phyloP scores from a whole-genome alignment of 2,888 invertebrate genomes.

The Dynastes maya region DNA sequence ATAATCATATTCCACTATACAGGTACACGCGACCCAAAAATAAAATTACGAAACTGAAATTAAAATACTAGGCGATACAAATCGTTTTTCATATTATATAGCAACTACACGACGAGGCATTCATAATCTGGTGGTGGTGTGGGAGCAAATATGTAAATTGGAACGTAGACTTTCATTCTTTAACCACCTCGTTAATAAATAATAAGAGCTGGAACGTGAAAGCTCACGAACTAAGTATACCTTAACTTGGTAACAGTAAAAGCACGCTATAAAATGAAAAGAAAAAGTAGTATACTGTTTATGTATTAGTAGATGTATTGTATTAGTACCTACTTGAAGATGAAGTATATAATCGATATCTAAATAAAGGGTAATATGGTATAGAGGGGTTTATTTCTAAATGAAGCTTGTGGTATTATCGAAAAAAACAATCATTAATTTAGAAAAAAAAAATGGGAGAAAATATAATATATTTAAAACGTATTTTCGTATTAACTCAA shows the following conservation, averaged over 20 bases:
- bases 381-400: not conserved
- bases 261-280: no score
- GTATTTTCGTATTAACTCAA: no score
- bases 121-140: not conserved
- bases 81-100: not conserved
- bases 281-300: no score
- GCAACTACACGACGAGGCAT: no score
- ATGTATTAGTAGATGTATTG: no score
- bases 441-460: no score
- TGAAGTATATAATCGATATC: no score
- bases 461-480: no score
- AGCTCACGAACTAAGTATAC: not conserved
- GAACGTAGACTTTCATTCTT: slow-evolving; percentile 8
- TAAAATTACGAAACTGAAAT: slow-evolving; percentile 3
- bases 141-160: not conserved
- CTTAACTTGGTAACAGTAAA: no score
- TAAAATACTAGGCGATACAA: not conserved
- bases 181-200: slow-evolving; percentile 6
- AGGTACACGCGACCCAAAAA: not conserved
- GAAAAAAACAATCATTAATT: no score
- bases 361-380: not conserved
- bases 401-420: not conserved
- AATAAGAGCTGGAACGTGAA: not conserved
- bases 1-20: not conserved
- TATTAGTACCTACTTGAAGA: no score